Evolutionary conservation across 2,113 vertebrate species (phyloP), one percentile per base, ranked within the genome.

Genomic region (Acanthochromis polyacanthus): DNA sequence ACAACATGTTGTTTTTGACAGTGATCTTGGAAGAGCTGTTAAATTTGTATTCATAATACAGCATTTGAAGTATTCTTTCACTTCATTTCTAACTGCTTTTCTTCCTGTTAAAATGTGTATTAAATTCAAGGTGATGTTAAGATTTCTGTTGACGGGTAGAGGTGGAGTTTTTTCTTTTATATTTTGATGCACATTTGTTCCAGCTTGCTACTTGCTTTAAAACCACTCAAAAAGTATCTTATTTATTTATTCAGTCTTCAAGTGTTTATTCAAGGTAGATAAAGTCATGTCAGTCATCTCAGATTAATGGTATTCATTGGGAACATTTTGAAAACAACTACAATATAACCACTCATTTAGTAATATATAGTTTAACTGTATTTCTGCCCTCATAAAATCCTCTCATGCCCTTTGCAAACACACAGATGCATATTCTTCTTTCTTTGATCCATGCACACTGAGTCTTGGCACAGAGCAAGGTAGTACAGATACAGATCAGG

Each of bases 311-410:
- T 63, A 17, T 78, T 67, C 16, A 20, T 15, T 17, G 23, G 40
- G 23, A 10, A 15, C 23, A 10, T 66, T 74, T 85, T 60, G 25
- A 23, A 75, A 71, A 62, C 25, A 69, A 30, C 56, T 78, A 32
- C 22, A 20, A 11, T 15, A 1, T 32, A 53, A 52, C 56, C 16
- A 40, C 28, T 63, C 48, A 61, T 82, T 83, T 64, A 0, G 3
- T 55, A 78, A 85, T 87, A 71, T 87, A 84, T 89, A 78, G 85
- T 85, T 91, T 60, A 36, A 87, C 84, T 19, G 52, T 55, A 23
- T 17, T 40, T 23, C 28, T 56, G 19, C 75, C 70, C 80, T 60
- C 30, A 19, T 81, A 67, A 88, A 85, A 88, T 71, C 56, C 52
- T 69, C 51, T 40, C 65, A 25, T 69, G 68, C 70, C 79, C 81